Evolutionary conservation across 2,888 invertebrate species (phyloP).

Genomic region (Drosophila colorata): DNA sequence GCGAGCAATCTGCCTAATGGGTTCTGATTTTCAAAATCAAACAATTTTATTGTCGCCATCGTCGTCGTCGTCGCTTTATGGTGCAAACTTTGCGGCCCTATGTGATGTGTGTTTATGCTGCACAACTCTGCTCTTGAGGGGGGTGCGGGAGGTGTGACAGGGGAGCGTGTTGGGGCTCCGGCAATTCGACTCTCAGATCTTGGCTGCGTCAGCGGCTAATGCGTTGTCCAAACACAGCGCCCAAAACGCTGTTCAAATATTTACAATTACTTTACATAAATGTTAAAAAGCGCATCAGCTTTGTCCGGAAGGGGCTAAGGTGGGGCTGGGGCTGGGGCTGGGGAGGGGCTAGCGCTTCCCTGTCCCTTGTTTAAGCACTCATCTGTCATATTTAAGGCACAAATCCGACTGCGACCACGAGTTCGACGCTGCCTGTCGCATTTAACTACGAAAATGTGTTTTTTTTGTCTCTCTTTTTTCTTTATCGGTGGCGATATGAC

Average conservation of each 20-base stretch:
- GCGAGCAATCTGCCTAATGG: conserved; percentile 62
- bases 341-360: not conserved
- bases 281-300: conserved; percentile 47
- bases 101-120: conserved; percentile 53
- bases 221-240: conserved; percentile 49
- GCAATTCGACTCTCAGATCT: conserved; percentile 30
- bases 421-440: conserved; percentile 8
- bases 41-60: conserved; percentile 71
- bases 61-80: conserved; percentile 38
- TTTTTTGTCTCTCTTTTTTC: conserved; percentile 40
- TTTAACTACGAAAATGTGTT: conserved; percentile 1
- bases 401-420: conserved; percentile 52
- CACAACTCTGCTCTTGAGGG: too few relatives aligned
- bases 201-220: conserved; percentile 50
- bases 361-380: conserved; percentile 53
- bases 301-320: not conserved
- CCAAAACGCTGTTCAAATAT: conserved; percentile 63
- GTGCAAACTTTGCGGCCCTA: conserved; percentile 56
- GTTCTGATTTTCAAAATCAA: conserved; percentile 73
- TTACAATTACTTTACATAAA: conserved; percentile 75
- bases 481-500: conserved; percentile 71
- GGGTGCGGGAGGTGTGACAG: not conserved
- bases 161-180: conserved; percentile 1
- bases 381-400: conserved; percentile 71
- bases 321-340: not conserved